A percentile compares a stretch with the other conserved stretches of the same genome.
phyloP scores from a whole-genome alignment of 2,888 invertebrate genomes.

The Lepidonotus clava region DNA sequence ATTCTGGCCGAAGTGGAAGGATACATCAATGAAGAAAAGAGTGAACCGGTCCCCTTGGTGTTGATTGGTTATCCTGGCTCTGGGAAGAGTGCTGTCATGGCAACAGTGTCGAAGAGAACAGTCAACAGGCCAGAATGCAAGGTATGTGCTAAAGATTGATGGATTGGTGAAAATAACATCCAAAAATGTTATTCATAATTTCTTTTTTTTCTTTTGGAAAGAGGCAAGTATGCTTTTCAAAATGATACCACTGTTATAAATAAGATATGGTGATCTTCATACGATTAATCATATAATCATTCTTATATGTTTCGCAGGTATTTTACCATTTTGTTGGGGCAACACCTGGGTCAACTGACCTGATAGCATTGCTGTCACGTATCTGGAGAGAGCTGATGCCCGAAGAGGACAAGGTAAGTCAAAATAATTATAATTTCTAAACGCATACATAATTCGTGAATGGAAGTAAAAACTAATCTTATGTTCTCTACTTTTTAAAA shows the following conservation, averaged over 20 bases:
- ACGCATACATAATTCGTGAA: not conserved
- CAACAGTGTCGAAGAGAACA: conserved; percentile 61
- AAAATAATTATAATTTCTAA: not conserved
- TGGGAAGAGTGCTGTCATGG: conserved; percentile 68
- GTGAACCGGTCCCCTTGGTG: conserved; percentile 59
- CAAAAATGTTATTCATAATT: no score
- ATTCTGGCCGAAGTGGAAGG: conserved; percentile 57
- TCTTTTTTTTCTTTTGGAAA: no score
- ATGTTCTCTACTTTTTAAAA: not conserved
- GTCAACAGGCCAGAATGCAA: not conserved
- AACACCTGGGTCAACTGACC: conserved; percentile 67
- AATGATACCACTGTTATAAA: no score
- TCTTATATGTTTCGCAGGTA: conserved; percentile 59
- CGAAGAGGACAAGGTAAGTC: conserved; percentile 57
- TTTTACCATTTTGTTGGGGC: conserved; percentile 69
- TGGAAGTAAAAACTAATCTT: not conserved
- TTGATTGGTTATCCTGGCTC: conserved; percentile 68
- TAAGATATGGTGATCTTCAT: not conserved
- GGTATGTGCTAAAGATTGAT: no score
- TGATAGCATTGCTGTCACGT: conserved; percentile 64
- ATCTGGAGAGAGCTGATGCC: conserved; percentile 67
- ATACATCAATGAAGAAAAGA: conserved; percentile 59
- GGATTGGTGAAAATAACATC: no score
- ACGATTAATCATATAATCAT: not conserved
- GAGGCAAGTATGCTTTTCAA: no score